Percentiles rank a stretch among this genome's conserved stretches.
phyloP scores from a whole-genome alignment of 2,797 vertebrate genomes.

The Antrozous pallidus region DNA sequence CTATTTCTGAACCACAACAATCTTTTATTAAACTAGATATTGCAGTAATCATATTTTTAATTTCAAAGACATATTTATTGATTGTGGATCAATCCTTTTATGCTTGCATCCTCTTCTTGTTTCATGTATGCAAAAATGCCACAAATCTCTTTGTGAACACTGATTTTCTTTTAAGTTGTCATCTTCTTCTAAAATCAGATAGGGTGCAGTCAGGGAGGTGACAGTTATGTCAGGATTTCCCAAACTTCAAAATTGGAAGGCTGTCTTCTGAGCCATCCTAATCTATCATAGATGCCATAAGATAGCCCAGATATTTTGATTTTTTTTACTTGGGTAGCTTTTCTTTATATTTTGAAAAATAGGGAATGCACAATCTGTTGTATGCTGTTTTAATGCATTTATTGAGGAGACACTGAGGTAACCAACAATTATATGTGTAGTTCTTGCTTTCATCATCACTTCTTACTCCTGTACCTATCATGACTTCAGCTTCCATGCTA shows the following conservation, averaged over 20 bases:
- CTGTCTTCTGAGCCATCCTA: not conserved
- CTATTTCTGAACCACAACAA: too few relatives aligned
- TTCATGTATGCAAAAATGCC: not conserved
- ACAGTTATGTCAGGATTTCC: not conserved
- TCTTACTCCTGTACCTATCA: not conserved
- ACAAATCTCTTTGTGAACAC: not conserved
- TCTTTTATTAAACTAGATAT: too few relatives aligned
- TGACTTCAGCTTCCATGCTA: not conserved
- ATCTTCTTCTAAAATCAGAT: not conserved
- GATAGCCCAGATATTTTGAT: not conserved
- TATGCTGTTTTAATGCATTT: not conserved
- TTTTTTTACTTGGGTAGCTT: not conserved
- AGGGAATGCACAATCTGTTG: not conserved
- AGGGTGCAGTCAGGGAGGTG: not conserved
- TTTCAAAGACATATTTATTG: not conserved
- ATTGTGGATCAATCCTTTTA: not conserved
- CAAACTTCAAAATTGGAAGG: not conserved
- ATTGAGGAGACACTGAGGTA: not conserved
- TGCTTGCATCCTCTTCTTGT: not conserved
- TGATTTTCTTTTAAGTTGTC: constrained; percentile 15
- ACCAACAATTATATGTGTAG: not conserved
- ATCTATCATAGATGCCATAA: not conserved
- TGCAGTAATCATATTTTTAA: constrained; percentile 4
- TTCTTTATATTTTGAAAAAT: not conserved
- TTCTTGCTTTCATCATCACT: not conserved